Base-by-base conservation (phyloP, 2,888 invertebrate species). In the Malthinus seriepunctatus region DNA sequence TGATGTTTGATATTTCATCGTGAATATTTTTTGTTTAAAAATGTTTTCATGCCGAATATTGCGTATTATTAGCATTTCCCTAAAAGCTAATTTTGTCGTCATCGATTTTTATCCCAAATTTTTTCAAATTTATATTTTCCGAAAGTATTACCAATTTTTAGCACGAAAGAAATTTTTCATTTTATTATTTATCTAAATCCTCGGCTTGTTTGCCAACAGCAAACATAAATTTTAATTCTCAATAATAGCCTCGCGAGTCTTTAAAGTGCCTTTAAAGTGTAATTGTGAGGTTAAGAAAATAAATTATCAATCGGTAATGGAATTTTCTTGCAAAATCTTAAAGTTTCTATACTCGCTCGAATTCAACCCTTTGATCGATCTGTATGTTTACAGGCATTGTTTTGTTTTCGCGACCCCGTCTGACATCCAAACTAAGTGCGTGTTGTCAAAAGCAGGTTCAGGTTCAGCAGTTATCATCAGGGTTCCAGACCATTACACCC, bases 391-490 rank as follows among this genome's bases (percentile, higher is more conserved):
- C 62, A 57, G 62, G 64, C 58, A 60, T 64, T 64, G 64, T 64
- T 62, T 64, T 38, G 58, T 60, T 68, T 67, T 68, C 66, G 66
- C 59, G 64, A 56, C 60, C 23, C 60, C 61, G 63, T 68, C 67
- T 72, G 73, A 73, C 72, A 73, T 72, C 72, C 12, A 72, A 73
- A 73, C 74, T 74, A 74, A 74, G 74, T 74, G 72, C 71, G 71
- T 73, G 72, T 71, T 74, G 74, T 73, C 73, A 73, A 68, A 69
- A 65, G 66, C 74, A 74, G 72, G 68, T 70, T 63, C 64, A 60
- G 63, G 63, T 65, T 63, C 59, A 56, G 60, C 66, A 65, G 66
- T 66, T 69, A 69, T 69, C 69, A 65, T 69, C 60, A 61, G 67
- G 67, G 69, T 71, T 71, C 71, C 69, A 68, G 66, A 64, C 69